Conservation (phyloP, 2,797 vertebrate species). For the Peromyscus aztecus region DNA sequence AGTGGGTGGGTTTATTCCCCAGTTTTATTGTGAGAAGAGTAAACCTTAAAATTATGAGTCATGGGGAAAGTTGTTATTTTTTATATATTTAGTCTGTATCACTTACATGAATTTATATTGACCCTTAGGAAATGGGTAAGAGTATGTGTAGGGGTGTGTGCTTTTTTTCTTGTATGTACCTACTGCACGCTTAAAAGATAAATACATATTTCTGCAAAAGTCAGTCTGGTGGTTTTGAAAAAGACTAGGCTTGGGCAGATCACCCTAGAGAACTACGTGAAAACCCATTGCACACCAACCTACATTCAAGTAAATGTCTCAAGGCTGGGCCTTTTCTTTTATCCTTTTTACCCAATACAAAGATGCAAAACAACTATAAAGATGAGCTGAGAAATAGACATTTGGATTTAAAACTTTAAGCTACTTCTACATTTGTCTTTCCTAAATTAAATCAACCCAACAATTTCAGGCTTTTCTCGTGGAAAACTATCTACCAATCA, state of each 20-base stretch:
- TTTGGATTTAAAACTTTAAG: slow-evolving; percentile 8
- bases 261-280: not conserved
- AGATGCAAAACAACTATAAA: not conserved
- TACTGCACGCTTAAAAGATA: not conserved
- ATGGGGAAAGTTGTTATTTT: not conserved
- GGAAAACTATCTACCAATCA: not conserved
- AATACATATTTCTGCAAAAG: not conserved
- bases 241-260: not conserved
- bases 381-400: not conserved
- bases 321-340: not conserved
- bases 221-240: not conserved
- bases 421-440: not conserved
- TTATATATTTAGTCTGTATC: not conserved
- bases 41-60: slow-evolving; percentile 9
- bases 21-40: not conserved
- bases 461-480: not conserved
- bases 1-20: not conserved
- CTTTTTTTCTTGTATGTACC: not conserved
- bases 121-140: not conserved
- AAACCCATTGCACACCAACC: not conserved
- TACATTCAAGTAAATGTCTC: not conserved
- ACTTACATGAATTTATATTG: not conserved
- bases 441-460: slow-evolving; percentile 21
- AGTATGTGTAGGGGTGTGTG: not conserved
- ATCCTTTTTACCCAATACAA: not conserved